Evolutionary conservation across 1,140 invertebrate genomes (phyloP).

Genomic region (Metopolophium dirhodum): DNA sequence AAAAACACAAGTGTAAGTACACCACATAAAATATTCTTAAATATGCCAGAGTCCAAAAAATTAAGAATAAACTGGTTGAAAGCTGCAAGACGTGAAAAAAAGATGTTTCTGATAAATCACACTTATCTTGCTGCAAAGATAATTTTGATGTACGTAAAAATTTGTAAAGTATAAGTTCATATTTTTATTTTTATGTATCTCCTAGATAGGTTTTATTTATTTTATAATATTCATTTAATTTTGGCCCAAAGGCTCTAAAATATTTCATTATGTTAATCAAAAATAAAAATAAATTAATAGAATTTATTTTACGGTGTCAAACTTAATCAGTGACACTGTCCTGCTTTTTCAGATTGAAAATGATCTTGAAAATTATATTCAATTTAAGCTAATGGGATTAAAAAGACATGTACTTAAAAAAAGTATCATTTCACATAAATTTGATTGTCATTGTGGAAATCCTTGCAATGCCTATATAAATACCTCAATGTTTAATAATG

Average conservation of each 20-base stretch:
- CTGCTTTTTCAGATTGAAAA: background rate
- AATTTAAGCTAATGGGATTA: background rate
- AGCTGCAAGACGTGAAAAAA: too few species aligned
- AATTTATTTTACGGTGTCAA: background rate
- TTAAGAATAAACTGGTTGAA: too few species aligned
- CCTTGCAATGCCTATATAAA: too few species aligned
- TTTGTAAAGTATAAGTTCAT: background rate
- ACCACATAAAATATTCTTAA: background rate
- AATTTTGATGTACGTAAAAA: background rate
- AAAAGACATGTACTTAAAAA: background rate
- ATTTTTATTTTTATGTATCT: background rate
- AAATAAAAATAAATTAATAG: too few species aligned
- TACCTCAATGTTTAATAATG: too few species aligned
- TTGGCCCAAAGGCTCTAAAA: too few species aligned
- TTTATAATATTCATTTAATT: too few species aligned
- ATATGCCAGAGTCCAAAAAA: background rate
- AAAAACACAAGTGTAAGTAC: background rate
- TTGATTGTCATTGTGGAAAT: background rate
- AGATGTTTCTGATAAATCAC: too few species aligned
- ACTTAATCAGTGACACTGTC: background rate
- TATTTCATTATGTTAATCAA: background rate
- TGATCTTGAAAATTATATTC: constrained; percentile 12
- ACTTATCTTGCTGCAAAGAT: background rate
- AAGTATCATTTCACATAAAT: background rate
- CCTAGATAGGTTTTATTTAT: background rate